A percentile compares a stretch with the other conserved stretches of the same genome.
Evolutionary conservation across 2,113 vertebrate species (phyloP).

Genomic region (Alosa alosa): DNA sequence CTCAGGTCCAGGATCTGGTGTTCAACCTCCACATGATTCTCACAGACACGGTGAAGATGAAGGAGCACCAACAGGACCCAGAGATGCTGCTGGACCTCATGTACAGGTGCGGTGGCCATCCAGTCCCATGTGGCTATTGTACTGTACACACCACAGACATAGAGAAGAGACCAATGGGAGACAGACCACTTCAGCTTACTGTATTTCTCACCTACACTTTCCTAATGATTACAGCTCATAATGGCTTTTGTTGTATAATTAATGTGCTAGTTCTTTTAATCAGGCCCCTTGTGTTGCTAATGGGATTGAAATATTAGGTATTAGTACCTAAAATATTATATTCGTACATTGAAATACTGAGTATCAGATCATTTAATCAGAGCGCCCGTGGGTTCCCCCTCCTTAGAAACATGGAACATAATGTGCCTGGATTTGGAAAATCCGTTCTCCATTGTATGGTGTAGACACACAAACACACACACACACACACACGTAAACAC

Average conservation of each 20-base stretch:
- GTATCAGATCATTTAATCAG: background rate
- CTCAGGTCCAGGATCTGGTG: constrained; percentile 89
- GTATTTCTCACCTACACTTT: too few species aligned
- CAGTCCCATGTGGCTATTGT: background rate
- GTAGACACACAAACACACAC: background rate
- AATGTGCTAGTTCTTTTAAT: too few species aligned
- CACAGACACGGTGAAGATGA: constrained; percentile 93
- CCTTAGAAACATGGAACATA: background rate
- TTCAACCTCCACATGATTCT: constrained; percentile 96
- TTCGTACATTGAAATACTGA: background rate
- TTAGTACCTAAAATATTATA: background rate
- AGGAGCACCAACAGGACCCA: constrained; percentile 89
- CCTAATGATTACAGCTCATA: too few species aligned
- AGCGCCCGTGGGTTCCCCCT: background rate
- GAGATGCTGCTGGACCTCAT: constrained; percentile 93
- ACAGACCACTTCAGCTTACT: too few species aligned
- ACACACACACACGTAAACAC: background rate
- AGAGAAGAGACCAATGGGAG: too few species aligned
- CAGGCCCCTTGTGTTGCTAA: too few species aligned
- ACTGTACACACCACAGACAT: background rate
- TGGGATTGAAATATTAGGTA: too few species aligned
- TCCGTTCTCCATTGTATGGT: background rate
- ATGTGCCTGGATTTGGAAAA: background rate
- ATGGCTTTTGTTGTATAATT: too few species aligned
- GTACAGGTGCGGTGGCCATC: constrained; percentile 76